Base-by-base conservation (phyloP, 2,113 vertebrate species). In the Siphamia tubifer region DNA sequence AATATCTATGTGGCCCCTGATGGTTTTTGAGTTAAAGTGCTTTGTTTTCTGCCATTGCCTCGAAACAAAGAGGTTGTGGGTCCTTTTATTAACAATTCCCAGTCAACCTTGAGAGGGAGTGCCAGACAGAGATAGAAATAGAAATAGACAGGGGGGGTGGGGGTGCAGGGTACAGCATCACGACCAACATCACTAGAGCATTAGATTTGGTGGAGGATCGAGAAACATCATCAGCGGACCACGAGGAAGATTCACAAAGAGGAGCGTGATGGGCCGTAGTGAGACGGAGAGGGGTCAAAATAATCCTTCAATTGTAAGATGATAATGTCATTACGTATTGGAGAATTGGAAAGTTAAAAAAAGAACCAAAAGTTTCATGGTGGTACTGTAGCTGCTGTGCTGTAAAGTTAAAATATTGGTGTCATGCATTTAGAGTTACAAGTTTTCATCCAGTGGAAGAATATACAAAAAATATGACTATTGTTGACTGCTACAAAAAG, bases 1-100 rank as follows among this genome's bases (percentile, higher is more conserved):
- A 93, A 93, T 92, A 93, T 92, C 83, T 68, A 84, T 88, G 88
- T 89, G 85, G 81, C 76, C 81, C 44, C 77, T 91, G 90, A 89
- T 86, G 81, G 84, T 87, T 84, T 89, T 77, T 65, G 65, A 83
- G 57, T 79, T 56, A 68, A 80, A 86, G 83, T 78, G 77, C 79
- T 85, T 89, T 85, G 84, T 86, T 89, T 84, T 81, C 43, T 78
- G 75, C 43, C 54, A 55, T 56, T 47, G 68, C 75, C 64, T 62
- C 38, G 61, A 82, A 82, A 82, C 72, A 76, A 79, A 84, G 67
- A 80, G 64, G 40, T 27, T 0, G 28, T 5, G 20, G 62, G 52
- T 40, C 47, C 78, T 68, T 81, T 65, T 81, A 80, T 79, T 85
- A 85, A 82, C 51, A 70, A 75, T 78, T 69, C 67, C 58, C 68